These are phyloP conservation scores for Lampropteryx suffumata DNA, from an alignment of 2,888 invertebrate genomes.

Conservation along the genomic window DNA sequence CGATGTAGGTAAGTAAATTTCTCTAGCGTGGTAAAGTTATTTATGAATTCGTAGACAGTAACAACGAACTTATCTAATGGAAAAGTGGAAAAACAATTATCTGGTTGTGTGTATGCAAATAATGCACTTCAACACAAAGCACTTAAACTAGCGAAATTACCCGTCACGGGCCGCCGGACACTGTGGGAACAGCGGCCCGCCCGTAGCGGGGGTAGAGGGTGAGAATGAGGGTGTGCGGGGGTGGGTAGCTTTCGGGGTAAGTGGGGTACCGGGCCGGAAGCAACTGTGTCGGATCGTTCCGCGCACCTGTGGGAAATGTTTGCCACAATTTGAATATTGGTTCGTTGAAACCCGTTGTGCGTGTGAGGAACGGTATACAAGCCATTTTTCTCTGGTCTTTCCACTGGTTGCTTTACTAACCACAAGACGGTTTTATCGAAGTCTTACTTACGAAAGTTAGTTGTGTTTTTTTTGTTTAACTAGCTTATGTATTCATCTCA, in stretches of 20 bases:
- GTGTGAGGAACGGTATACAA: neutral
- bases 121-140: slow-evolving; percentile 44
- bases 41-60: neutral
- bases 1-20: no score
- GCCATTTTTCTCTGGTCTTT: no score
- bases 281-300: slow-evolving; percentile 69
- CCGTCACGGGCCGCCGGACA: slow-evolving; percentile 64
- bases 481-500: slow-evolving; percentile 32
- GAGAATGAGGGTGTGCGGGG: slow-evolving; percentile 42
- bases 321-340: slow-evolving; percentile 62
- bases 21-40: neutral
- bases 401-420: no score
- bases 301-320: slow-evolving; percentile 76
- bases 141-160: slow-evolving; percentile 65
- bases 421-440: no score
- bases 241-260: slow-evolving; percentile 49
- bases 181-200: slow-evolving; percentile 69
- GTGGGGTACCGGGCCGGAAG: slow-evolving; percentile 76
- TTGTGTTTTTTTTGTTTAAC: neutral
- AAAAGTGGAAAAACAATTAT: slow-evolving; percentile 20
- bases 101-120: slow-evolving; percentile 32
- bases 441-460: no score
- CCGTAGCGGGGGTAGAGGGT: slow-evolving; percentile 40
- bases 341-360: slow-evolving; percentile 18
- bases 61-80: slow-evolving; percentile 11